phyloP scores from a whole-genome alignment of 1,140 invertebrate species.

The Heterodera schachtii region DNA sequence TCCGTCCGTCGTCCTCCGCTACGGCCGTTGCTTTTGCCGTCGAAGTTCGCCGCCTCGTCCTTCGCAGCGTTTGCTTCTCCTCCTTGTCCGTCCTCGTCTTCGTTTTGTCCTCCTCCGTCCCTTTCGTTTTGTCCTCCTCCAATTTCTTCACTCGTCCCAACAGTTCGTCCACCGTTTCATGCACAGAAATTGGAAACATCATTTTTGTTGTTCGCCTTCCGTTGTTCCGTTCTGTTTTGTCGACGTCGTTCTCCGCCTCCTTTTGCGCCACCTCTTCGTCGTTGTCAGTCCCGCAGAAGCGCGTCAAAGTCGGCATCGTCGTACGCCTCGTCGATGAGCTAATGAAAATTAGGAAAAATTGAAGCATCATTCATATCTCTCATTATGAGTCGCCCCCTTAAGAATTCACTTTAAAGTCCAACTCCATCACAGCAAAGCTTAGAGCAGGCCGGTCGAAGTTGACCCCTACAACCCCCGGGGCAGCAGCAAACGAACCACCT shows the following conservation, averaged over 20 bases:
- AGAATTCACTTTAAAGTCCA: no score
- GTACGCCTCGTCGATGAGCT: background rate
- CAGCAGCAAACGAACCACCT: no score
- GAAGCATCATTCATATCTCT: background rate
- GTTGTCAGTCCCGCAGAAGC: background rate
- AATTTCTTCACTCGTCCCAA: background rate
- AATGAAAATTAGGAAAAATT: background rate
- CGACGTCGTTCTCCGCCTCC: no score
- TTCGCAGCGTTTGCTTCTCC: background rate
- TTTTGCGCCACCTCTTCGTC: background rate
- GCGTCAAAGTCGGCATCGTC: background rate
- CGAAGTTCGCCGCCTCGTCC: background rate
- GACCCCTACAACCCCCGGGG: no score
- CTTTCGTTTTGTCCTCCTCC: background rate
- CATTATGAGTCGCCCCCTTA: no score
- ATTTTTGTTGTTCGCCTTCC: no score
- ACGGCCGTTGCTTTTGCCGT: background rate
- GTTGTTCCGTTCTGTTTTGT: background rate
- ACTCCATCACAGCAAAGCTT: no score
- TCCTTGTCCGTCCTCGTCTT: background rate
- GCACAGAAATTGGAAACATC: background rate
- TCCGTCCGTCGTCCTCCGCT: background rate
- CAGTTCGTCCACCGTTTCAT: background rate
- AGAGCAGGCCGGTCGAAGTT: no score
- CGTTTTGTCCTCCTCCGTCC: background rate